Evolutionary conservation across 2,113 vertebrate genomes (phyloP), one percentile per base, ranked within the genome.

Genomic region (Anarrhichthys ocellatus): DNA sequence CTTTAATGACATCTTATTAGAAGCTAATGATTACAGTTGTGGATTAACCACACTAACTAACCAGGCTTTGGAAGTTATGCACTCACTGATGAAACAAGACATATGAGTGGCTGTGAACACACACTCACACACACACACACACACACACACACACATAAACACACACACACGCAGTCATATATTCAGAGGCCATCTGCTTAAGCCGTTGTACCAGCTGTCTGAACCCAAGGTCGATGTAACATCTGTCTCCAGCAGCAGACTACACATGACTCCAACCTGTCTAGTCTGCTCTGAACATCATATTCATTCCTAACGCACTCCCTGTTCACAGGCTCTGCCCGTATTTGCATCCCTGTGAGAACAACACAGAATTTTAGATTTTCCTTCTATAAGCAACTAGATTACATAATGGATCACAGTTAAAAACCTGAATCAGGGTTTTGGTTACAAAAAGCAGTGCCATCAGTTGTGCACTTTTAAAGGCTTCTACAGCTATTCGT

Each of bases 101-200:
- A 68, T 54, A 88, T 83, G 70, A 72, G 24, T 68, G 32, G 5
- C 20, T 17, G 22, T 15, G 6, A n/a, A 20, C 22, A 56, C 20
- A 56, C 18, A 56, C 18, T 20, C 46, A 50, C 17, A 13, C 40
- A 42, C 40, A 42, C 40, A 42, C 20, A 59, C 24, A 64, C 54
- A 63, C 63, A 54, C 70, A 82, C 67, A 56, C 82, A 68, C 44
- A 71, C 50, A 84, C 17, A 11, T 10, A 42, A 10, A 42, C 40
- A 42, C 20, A 59, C 24, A 64, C 54, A 63, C 63, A 54, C 66
- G 80, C 67, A 64, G 2, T 15, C 64, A 85, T 48, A 76, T 48
- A 81, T 83, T 69, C 75, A 61, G 40, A 89, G 94, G 94, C 93
- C 96, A 95, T 95, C 95, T 96, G 95, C 95, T 96, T 95, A 90